Conservation (phyloP, 2,888 invertebrate genomes). For the Unio pictorum region DNA sequence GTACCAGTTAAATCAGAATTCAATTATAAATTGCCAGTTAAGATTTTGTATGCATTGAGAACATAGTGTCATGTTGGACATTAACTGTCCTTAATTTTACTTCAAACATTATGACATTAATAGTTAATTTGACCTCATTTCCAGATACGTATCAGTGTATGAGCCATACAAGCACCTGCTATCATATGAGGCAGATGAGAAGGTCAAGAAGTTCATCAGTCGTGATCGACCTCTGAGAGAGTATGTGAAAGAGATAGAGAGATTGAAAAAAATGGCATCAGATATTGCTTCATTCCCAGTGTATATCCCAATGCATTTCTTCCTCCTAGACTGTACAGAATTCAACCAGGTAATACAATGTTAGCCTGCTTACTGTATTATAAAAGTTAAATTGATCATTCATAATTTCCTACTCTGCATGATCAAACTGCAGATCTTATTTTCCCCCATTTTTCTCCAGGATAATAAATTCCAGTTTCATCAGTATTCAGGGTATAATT, state of each 20-base stretch:
- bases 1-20: no score
- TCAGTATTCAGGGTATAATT: no score
- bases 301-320: conserved; percentile 68
- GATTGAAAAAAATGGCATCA: conserved; percentile 61
- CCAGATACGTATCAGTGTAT: conserved; percentile 65
- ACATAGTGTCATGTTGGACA: no score
- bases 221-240: conserved; percentile 63
- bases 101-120: no score
- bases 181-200: conserved; percentile 56
- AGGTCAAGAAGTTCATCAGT: conserved; percentile 63
- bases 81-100: not conserved
- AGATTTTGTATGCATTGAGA: no score
- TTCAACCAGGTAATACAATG: conserved; percentile 61
- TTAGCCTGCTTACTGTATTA: no score
- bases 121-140: conserved; percentile 3
- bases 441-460: no score
- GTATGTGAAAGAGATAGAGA: conserved; percentile 65
- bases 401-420: no score
- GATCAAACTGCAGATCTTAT: no score
- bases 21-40: no score
- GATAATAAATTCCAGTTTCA: no score
- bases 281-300: conserved; percentile 66
- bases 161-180: conserved; percentile 64
- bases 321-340: conserved; percentile 64
- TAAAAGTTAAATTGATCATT: no score